A percentile compares a stretch with the other conserved stretches of the same genome.
Conservation (phyloP, 1,140 invertebrate genomes). For the Portunus trituberculatus region DNA sequence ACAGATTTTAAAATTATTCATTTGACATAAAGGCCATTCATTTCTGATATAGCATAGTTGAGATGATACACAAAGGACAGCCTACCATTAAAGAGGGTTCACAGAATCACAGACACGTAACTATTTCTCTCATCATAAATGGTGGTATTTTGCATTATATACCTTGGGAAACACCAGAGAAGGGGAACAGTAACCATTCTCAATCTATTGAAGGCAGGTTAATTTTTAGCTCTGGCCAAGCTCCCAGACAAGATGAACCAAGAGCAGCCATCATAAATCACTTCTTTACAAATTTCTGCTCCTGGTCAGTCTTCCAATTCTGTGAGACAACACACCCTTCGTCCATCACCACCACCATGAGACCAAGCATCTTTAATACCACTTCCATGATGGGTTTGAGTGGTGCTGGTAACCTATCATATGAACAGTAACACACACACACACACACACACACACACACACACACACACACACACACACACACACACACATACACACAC, state of each 20-base stretch:
- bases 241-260: neutral
- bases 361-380: neutral
- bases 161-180: conserved; percentile 33
- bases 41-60: conserved; percentile 61
- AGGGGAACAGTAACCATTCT: neutral
- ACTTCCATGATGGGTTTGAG: no score
- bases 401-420: no score
- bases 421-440: no score
- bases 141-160: conserved; percentile 1
- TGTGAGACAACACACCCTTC: neutral
- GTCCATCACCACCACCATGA: neutral
- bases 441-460: no score
- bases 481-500: no score
- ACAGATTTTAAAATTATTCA: conserved; percentile 5
- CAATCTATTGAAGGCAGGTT: neutral
- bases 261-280: neutral
- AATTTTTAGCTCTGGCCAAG: neutral
- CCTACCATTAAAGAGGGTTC: conserved; percentile 46
- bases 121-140: neutral
- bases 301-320: neutral
- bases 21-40: conserved; percentile 48
- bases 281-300: neutral
- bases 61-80: conserved; percentile 52
- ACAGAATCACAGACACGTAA: conserved; percentile 57
- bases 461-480: no score